These are phyloP conservation scores for Tenthredo amoena DNA, from an alignment of 2,888 invertebrate species.

Conservation along the genomic window DNA sequence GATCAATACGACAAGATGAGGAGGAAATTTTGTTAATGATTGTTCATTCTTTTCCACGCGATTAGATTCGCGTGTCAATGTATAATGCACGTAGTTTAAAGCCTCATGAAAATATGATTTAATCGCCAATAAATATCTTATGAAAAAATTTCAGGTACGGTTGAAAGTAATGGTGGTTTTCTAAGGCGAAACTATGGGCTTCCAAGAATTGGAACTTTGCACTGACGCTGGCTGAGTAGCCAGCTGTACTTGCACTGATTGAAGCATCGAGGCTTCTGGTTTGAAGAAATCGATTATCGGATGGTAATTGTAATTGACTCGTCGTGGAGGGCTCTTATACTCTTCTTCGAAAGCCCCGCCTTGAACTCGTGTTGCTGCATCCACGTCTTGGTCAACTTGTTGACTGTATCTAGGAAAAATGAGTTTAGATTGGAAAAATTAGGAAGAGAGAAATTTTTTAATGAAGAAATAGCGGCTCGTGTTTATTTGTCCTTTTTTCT, in stretches of 20 bases:
- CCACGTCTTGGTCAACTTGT: slow-evolving; percentile 66
- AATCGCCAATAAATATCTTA: slow-evolving; percentile 44
- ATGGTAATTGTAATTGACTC: slow-evolving; percentile 90
- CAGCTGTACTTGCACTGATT: slow-evolving; percentile 64
- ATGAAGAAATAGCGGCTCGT: not conserved
- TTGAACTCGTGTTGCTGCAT: slow-evolving; percentile 65
- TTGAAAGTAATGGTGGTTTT: slow-evolving; percentile 46
- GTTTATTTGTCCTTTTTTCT: not conserved
- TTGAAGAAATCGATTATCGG: slow-evolving; percentile 91
- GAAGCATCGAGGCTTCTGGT: slow-evolving; percentile 75
- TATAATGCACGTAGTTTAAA: not conserved
- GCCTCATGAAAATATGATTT: slow-evolving; percentile 10
- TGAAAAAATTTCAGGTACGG: slow-evolving; percentile 67
- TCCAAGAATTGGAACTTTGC: slow-evolving; percentile 71
- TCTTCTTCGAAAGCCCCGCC: slow-evolving; percentile 73
- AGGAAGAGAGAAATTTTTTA: not conserved
- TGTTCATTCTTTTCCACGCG: not conserved
- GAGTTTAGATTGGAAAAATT: not conserved
- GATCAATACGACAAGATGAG: slow-evolving; percentile 14
- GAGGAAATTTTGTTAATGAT: not conserved
- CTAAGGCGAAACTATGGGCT: slow-evolving; percentile 70
- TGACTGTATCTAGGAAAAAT: slow-evolving; percentile 65
- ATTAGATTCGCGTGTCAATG: not conserved
- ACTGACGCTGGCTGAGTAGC: slow-evolving; percentile 55
- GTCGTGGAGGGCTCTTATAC: slow-evolving; percentile 76